phyloP scores from a whole-genome alignment of 2,888 invertebrate genomes.

The Strigamia transsilvanica region DNA sequence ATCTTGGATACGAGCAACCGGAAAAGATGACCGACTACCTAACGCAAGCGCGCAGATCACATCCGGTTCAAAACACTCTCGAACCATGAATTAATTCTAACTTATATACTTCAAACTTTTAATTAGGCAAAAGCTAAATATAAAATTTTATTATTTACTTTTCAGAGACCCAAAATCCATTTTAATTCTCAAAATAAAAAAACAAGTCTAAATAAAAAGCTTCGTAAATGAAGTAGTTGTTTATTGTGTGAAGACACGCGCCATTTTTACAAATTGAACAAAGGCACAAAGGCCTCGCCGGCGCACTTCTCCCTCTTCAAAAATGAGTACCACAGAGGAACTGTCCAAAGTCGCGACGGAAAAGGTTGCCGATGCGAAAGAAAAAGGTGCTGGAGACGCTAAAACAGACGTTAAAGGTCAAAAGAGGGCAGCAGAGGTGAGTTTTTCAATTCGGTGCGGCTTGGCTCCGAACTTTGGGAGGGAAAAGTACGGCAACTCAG shows the following conservation, averaged over 20 bases:
- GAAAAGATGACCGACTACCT: not conserved
- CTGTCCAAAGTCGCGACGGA: slow-evolving; percentile 85
- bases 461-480: slow-evolving; percentile 38
- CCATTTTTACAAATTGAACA: slow-evolving; percentile 57
- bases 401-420: slow-evolving; percentile 81
- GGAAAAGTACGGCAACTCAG: slow-evolving; percentile 35
- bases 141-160: slow-evolving; percentile 1
- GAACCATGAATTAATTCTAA: slow-evolving; percentile 1
- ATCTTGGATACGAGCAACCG: slow-evolving; percentile 1
- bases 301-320: slow-evolving; percentile 55
- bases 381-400: slow-evolving; percentile 76
- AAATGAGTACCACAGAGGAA: slow-evolving; percentile 83
- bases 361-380: slow-evolving; percentile 75
- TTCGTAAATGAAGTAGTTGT: slow-evolving; percentile 52
- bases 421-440: slow-evolving; percentile 88
- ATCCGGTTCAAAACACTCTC: slow-evolving; percentile 27
- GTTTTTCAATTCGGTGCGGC: slow-evolving; percentile 63
- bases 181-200: not conserved
- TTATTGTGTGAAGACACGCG: slow-evolving; percentile 56
- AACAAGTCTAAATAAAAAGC: not conserved
- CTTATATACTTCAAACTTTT: slow-evolving; percentile 27
- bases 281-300: slow-evolving; percentile 54
- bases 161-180: not conserved
- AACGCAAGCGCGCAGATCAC: slow-evolving; percentile 1
- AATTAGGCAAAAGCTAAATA: not conserved